phyloP scores from a whole-genome alignment of 1,140 invertebrate species.

The Mercenaria mercenaria region DNA sequence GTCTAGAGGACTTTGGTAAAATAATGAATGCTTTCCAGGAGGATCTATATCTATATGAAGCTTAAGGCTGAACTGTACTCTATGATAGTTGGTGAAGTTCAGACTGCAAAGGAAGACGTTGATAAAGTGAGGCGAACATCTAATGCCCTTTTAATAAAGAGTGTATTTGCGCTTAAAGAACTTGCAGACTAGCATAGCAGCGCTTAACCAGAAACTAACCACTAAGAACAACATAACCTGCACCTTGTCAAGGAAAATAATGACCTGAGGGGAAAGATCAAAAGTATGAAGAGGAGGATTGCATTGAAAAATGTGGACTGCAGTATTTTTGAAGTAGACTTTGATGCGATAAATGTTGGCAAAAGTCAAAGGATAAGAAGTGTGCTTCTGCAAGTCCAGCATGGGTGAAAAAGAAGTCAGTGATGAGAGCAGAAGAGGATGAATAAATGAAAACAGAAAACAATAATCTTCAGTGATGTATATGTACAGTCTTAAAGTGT shows the following conservation, averaged over 20 bases:
- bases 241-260: not conserved
- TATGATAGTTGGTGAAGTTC: not conserved
- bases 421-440: too few species aligned
- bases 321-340: not conserved
- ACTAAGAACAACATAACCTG: not conserved
- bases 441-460: too few species aligned
- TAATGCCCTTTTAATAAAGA: not conserved
- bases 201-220: not conserved
- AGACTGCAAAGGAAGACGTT: not conserved
- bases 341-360: too few species aligned
- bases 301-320: not conserved
- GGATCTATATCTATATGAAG: slow-evolving; percentile 5
- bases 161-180: not conserved
- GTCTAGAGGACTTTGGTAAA: not conserved
- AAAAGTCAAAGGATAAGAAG: too few species aligned
- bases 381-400: too few species aligned
- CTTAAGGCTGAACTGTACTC: not conserved
- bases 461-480: too few species aligned
- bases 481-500: too few species aligned
- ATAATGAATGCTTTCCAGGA: not conserved
- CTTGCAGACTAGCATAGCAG: not conserved
- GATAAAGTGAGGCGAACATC: not conserved
- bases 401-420: too few species aligned
- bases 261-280: not conserved
- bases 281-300: not conserved